These are phyloP conservation scores for Perizoma flavofasciatum DNA, from an alignment of 2,888 invertebrate genomes.

Conservation along the genomic window DNA sequence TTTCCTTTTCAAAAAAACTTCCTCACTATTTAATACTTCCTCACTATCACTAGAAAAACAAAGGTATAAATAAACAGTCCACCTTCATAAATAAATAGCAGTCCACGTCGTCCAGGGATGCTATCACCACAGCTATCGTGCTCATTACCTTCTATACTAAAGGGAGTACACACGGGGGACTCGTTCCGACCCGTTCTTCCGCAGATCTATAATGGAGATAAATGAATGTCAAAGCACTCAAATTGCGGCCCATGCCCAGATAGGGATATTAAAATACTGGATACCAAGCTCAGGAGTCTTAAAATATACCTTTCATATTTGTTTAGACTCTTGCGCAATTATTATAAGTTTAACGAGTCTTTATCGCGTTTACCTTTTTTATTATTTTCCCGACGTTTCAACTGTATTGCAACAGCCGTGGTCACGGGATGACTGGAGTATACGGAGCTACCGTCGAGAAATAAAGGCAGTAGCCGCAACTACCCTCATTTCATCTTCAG, in stretches of 20 bases:
- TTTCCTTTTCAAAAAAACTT: too few species aligned
- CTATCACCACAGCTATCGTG: slow-evolving; percentile 37
- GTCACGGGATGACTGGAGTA: too few species aligned
- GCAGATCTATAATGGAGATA: slow-evolving; percentile 78
- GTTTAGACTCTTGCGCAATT: too few species aligned
- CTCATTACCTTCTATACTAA: slow-evolving; percentile 39
- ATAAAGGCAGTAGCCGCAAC: too few species aligned
- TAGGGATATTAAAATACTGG: slow-evolving; percentile 13
- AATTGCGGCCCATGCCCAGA: slow-evolving; percentile 53
- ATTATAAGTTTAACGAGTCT: too few species aligned
- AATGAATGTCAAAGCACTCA: slow-evolving; percentile 79
- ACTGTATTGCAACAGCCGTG: too few species aligned
- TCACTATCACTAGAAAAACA: too few species aligned
- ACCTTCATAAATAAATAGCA: slow-evolving; percentile 35
- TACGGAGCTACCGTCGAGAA: too few species aligned
- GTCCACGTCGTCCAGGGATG: slow-evolving; percentile 32
- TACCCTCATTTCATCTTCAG: too few species aligned
- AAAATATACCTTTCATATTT: background rate
- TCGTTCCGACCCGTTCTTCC: slow-evolving; percentile 52
- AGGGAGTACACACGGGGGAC: slow-evolving; percentile 61
- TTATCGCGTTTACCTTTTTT: too few species aligned
- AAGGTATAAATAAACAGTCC: slow-evolving; percentile 29
- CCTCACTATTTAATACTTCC: too few species aligned
- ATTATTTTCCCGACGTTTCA: too few species aligned
- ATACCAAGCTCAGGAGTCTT: background rate